Percentiles rank a stretch among this genome's conserved stretches.
phyloP scores from a whole-genome alignment of 1,140 invertebrate species.

The Drosophila pruinosa region DNA sequence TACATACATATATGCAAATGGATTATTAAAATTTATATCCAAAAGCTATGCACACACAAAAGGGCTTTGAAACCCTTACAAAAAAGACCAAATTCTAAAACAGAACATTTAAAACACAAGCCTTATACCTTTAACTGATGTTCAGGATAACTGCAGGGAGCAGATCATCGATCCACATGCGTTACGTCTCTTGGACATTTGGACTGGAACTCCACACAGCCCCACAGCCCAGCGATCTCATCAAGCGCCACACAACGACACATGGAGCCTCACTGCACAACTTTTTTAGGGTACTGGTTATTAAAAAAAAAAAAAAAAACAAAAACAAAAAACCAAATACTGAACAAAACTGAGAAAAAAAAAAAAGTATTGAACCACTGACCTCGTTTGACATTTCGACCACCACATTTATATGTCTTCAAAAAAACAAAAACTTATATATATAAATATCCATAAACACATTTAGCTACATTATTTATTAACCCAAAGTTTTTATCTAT shows the following conservation, averaged over 20 bases:
- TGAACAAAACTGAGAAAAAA: conserved; percentile 12
- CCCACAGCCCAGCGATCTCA: conserved; percentile 6
- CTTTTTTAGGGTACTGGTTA: conserved; percentile 70
- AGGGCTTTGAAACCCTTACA: conserved; percentile 1
- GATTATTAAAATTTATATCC: conserved; percentile 26
- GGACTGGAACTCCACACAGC: not conserved
- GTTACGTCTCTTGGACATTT: conserved; percentile 1
- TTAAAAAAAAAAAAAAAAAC: conserved; percentile 41
- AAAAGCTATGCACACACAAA: conserved; percentile 20
- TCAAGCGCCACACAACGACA: conserved; percentile 7
- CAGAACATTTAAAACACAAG: conserved; percentile 9
- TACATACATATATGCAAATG: conserved; percentile 40
- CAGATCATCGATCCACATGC: conserved; percentile 17
- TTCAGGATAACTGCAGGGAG: conserved; percentile 12
- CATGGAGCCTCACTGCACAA: conserved; percentile 42
- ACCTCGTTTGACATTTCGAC: conserved; percentile 30
- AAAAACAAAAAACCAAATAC: conserved; percentile 34
- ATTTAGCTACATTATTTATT: not conserved
- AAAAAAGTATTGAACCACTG: conserved; percentile 21
- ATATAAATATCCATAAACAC: not conserved
- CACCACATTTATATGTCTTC: conserved; percentile 15
- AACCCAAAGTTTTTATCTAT: not conserved
- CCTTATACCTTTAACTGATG: conserved; percentile 12
- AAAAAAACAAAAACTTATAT: not conserved
- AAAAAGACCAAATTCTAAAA: conserved; percentile 39